Base-by-base conservation (phyloP, 1,140 invertebrate genomes). In the Heterodera schachtii region DNA sequence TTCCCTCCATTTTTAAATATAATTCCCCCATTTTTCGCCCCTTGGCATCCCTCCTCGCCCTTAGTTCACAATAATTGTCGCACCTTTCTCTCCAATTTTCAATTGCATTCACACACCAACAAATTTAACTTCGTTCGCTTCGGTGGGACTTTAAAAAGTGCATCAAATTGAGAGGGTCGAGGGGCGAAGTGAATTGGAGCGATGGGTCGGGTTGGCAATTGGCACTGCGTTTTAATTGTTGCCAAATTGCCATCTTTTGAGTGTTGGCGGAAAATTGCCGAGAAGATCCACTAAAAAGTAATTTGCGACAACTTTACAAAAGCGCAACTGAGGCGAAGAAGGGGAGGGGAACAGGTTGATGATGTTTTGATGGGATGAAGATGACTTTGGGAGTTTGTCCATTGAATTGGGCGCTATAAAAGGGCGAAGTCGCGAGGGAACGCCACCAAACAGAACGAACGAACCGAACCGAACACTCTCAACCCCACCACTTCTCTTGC, bases 331-430 rank as follows among this genome's bases (percentile, higher is more conserved):
- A 64, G 16, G 57, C 57, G 57, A 64, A 19, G 57, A 64, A 19
- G 52, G 16, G 6, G 52, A 64, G 57, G 57, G 57, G 57, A 64
- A 64, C 57, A 64, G 57, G 57, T 64, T 64, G 57, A 4, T 64
- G 57, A 4, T 64, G 57, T 64, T 64, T 64, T 64, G 57, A 64
- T 64, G 13, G 57, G 11, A 2, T 60, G 57, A 60, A 19, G 16
- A 13, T 60, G 57, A 64, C 57, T 64, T 64, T 64, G 1, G 11
- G 57, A 19, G 57, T 5, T 13, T 64, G 49, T 19, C 57, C 57
- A 73, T 71, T 71, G 41, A 52, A 47, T 73, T 73, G 19, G 4
- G 49, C 6, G 6, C 49, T 73, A 73, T 73, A 73, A 73, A 73
- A 73, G 49, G 6, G 49, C 31, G 16, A 47, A n/a, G 16, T 46